Conservation (phyloP, 1,140 invertebrate species). For the Anagrus nilaparvatae region DNA sequence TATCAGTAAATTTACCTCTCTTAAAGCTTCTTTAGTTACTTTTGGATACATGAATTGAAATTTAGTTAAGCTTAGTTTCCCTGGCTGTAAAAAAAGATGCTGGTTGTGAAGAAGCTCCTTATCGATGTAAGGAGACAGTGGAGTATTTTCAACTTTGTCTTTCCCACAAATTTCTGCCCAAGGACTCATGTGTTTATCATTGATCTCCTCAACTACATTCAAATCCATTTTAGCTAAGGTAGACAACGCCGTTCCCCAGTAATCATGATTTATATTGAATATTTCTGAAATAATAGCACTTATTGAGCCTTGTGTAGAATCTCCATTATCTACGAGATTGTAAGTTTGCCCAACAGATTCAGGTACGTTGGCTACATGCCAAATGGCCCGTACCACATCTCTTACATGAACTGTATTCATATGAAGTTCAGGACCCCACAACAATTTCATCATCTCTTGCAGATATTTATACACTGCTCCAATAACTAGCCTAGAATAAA, state of each 20-base stretch:
- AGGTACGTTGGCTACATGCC: slow-evolving; percentile 50
- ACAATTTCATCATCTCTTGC: slow-evolving; percentile 80
- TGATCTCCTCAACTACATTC: slow-evolving; percentile 77
- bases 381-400: slow-evolving; percentile 72
- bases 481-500: slow-evolving; percentile 62
- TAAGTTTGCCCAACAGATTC: slow-evolving; percentile 54
- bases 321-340: slow-evolving; percentile 72
- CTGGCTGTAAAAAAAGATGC: slow-evolving; percentile 64
- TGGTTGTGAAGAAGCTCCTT: slow-evolving; percentile 70
- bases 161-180: slow-evolving; percentile 77
- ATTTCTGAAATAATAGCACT: slow-evolving; percentile 69
- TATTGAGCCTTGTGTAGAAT: slow-evolving; percentile 73
- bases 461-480: slow-evolving; percentile 81
- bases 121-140: slow-evolving; percentile 76
- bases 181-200: slow-evolving; percentile 82
- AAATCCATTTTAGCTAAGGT: slow-evolving; percentile 67
- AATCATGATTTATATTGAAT: slow-evolving; percentile 79
- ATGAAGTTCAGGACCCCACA: slow-evolving; percentile 75
- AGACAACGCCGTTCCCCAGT: slow-evolving; percentile 69
- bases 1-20: slow-evolving; percentile 41
- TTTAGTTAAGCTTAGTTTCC: slow-evolving; percentile 50
- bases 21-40: slow-evolving; percentile 50
- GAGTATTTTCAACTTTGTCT: slow-evolving; percentile 70
- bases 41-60: slow-evolving; percentile 47
- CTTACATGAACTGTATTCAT: slow-evolving; percentile 81